Conservation (phyloP, 2,888 invertebrate genomes). For the Hedya salicella region DNA sequence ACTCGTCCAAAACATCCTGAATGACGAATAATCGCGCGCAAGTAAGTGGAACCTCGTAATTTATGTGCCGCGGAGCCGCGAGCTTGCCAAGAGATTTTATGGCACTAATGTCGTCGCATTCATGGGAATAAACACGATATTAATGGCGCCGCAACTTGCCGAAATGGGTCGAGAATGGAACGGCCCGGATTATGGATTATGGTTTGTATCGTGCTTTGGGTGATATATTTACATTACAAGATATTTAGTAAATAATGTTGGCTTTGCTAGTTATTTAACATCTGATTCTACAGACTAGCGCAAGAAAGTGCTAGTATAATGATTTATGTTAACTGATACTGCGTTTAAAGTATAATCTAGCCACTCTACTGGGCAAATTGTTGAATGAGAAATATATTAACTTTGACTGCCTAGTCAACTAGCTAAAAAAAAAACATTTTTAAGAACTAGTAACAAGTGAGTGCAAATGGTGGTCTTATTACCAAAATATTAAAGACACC, state of each 20-base stretch:
- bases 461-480: too few species aligned
- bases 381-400: too few species aligned
- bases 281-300: too few species aligned
- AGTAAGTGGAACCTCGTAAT: conserved; percentile 37
- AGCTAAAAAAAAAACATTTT: too few species aligned
- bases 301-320: too few species aligned
- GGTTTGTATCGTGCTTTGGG: conserved; percentile 16
- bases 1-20: conserved; percentile 37
- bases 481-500: too few species aligned
- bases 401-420: too few species aligned
- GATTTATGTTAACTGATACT: too few species aligned
- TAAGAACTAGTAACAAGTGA: too few species aligned
- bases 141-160: conserved; percentile 34
- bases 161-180: conserved; percentile 27
- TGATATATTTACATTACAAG: conserved; percentile 22
- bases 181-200: conserved; percentile 30
- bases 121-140: conserved; percentile 42
- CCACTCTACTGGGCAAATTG: too few species aligned
- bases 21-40: conserved; percentile 39
- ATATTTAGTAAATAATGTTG: not conserved
- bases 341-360: too few species aligned
- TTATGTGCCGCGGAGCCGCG: conserved; percentile 34
- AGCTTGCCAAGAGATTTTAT: conserved; percentile 42
- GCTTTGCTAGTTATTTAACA: not conserved
- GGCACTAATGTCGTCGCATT: conserved; percentile 40